Evolutionary conservation across 2,888 invertebrate genomes (phyloP), one percentile per base, ranked within the genome.

Genomic region (Atethmia centrago): DNA sequence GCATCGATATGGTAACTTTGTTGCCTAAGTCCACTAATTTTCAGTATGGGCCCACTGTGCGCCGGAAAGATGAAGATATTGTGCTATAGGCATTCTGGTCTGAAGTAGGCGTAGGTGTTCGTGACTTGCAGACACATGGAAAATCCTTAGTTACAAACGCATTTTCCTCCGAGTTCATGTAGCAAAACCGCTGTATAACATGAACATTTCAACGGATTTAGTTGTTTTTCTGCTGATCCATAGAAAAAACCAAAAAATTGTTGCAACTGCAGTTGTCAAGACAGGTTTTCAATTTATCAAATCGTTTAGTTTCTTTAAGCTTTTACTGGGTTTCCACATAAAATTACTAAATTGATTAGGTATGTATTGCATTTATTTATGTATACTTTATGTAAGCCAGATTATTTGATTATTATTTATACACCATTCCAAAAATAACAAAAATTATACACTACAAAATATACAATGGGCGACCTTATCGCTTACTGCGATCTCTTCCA

Each of bases 311-410:
- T 28, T 12, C 40, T 42, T 19, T 16, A n/a, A 53, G 10, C n/a
- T 31, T 67, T 45, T n/a, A 21, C 9, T 8, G 19, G 12, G 9
- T 12, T 5, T 16, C 8, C 70, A 47, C 3, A 56, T 58, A 58
- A 42, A 67, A 70, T 70, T 2, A 71, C 10, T n/a, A 58, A 58
- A 49, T 19, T 42, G 31, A 31, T 0, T 25, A 42, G 42, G 42
- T 42, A 42, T 19, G 2, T 31, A 67, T 25, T 67, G 10, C n/a
- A 53, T n/a, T n/a, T n/a, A n/a, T n/a, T n/a, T n/a, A n/a, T n/a
- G n/a, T n/a, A n/a, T n/a, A n/a, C n/a, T n/a, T n/a, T n/a, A n/a
- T n/a, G n/a, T n/a, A n/a, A n/a, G n/a, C n/a, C n/a, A n/a, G n/a
- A n/a, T n/a, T n/a, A n/a, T n/a, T n/a, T n/a, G n/a, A n/a, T n/a